Conservation (phyloP, 2,113 vertebrate genomes). For the Gasterosteus aculeatus region DNA sequence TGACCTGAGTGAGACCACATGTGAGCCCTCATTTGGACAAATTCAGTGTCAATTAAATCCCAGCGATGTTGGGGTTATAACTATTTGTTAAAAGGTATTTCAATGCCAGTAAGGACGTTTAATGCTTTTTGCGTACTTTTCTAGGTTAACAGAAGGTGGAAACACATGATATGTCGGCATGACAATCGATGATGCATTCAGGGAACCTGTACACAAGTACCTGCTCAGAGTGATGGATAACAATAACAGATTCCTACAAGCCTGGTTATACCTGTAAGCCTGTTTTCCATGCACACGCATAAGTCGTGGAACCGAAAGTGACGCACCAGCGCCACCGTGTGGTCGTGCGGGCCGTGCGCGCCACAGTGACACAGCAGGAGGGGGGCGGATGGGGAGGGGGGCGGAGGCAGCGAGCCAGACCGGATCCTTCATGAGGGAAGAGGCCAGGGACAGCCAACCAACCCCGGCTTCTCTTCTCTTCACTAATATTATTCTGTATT, state of each 20-base stretch:
- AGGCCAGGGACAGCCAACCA: slow-evolving; percentile 80
- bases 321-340: slow-evolving; percentile 54
- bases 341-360: slow-evolving; percentile 13
- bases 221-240: background rate
- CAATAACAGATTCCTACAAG: too few species aligned
- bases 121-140: background rate
- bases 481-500: slow-evolving; percentile 58
- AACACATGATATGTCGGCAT: background rate
- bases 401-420: slow-evolving; percentile 70
- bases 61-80: background rate
- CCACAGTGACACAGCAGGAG: slow-evolving; percentile 77
- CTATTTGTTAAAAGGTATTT: background rate
- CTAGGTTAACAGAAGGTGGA: background rate
- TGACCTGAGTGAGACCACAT: background rate
- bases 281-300: background rate
- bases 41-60: background rate
- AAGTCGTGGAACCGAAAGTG: background rate
- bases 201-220: background rate
- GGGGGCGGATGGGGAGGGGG: slow-evolving; percentile 75
- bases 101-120: background rate
- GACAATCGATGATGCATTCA: background rate
- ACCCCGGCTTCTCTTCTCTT: slow-evolving; percentile 80
- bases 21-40: background rate
- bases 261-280: background rate
- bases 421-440: slow-evolving; percentile 83